A percentile compares a stretch with the other conserved stretches of the same genome.
Evolutionary conservation across 2,888 invertebrate species (phyloP).

Genomic region (Drosophila conformis): DNA sequence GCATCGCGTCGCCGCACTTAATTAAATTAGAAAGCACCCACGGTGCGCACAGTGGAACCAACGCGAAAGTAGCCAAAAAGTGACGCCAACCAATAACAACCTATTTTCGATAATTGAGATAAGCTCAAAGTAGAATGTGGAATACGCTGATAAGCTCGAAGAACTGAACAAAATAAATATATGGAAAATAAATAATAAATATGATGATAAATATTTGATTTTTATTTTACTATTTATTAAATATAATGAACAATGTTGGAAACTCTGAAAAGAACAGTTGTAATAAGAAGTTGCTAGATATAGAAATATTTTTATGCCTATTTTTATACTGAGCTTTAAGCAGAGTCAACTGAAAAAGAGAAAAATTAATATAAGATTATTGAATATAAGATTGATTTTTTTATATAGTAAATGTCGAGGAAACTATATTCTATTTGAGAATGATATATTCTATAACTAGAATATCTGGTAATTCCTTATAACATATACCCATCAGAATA

Average conservation of each 20-base stretch:
- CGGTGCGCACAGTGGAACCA: conserved; percentile 61
- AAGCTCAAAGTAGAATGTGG: no score
- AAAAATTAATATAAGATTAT: not conserved
- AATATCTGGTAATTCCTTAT: no score
- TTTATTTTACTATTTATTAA: not conserved
- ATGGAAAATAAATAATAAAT: not conserved
- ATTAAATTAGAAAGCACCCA: conserved; percentile 71
- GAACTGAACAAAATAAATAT: not conserved
- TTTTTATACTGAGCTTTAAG: no score
- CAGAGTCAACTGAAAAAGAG: not conserved
- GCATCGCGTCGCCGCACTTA: conserved; percentile 76
- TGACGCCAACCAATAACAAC: conserved; percentile 34
- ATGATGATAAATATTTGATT: not conserved
- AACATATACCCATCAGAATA: rapidly evolving
- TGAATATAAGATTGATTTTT: no score
- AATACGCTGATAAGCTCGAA: conserved; percentile 9
- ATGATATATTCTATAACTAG: no score
- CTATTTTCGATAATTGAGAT: not conserved
- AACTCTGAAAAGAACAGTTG: not conserved
- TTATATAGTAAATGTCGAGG: not conserved
- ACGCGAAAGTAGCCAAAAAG: conserved; percentile 41
- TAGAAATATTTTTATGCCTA: not conserved
- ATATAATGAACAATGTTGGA: not conserved
- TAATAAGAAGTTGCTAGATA: no score
- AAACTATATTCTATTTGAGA: not conserved